A percentile compares a stretch with the other conserved stretches of the same genome.
phyloP scores from a whole-genome alignment of 2,888 invertebrate genomes.

The Pyrgus malvae region DNA sequence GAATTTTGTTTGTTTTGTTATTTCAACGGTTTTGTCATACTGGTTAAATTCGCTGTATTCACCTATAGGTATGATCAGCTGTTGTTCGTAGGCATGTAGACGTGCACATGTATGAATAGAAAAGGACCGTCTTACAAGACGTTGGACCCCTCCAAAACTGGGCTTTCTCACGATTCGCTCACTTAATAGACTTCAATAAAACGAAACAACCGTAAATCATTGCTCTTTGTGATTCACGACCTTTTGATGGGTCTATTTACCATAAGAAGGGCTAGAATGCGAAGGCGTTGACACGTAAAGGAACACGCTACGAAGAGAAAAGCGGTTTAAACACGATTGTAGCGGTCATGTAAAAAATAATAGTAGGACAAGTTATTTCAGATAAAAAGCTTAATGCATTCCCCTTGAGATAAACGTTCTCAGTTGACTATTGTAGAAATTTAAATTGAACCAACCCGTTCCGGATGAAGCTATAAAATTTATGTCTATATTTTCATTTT shows the following conservation, averaged over 20 bases:
- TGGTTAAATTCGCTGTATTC: neutral
- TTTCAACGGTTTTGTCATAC: neutral
- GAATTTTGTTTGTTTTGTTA: neutral
- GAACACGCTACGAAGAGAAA: conserved; percentile 57
- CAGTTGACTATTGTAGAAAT: conserved; percentile 37
- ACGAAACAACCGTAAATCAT: conserved; percentile 75
- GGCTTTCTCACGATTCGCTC: conserved; percentile 74
- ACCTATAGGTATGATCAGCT: conserved; percentile 23
- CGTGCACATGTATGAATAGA: conserved; percentile 20
- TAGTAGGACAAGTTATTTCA: conserved; percentile 53
- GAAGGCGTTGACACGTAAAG: conserved; percentile 76
- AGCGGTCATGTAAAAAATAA: conserved; percentile 34
- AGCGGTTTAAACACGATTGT: conserved; percentile 29
- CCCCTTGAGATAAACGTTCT: conserved; percentile 44
- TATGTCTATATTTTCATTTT: conserved; percentile 33
- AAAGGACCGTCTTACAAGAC: conserved; percentile 56
- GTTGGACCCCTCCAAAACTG: conserved; percentile 53
- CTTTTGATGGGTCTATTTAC: conserved; percentile 69
- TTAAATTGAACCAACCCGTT: conserved; percentile 33
- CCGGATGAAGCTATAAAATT: conserved; percentile 47
- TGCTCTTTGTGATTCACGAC: conserved; percentile 63
- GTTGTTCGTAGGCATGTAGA: conserved; percentile 5
- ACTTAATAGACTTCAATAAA: conserved; percentile 71
- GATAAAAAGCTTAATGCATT: conserved; percentile 51
- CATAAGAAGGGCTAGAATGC: conserved; percentile 75